These are phyloP conservation scores for Aproaerema taeniolella DNA, from an alignment of 2,888 invertebrate species.

Conservation along the genomic window DNA sequence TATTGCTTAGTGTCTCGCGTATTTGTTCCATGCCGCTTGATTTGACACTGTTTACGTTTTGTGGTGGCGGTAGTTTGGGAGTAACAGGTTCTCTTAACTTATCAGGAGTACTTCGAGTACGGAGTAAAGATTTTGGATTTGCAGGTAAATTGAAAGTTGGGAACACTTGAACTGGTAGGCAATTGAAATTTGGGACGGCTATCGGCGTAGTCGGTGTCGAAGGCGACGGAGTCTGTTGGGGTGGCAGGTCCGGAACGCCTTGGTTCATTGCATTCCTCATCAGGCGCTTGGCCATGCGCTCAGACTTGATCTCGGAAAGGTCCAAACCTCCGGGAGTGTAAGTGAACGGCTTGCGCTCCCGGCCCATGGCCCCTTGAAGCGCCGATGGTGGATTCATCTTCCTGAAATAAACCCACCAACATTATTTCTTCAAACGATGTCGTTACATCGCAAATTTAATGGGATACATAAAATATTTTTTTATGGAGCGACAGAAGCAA, in stretches of 20 bases:
- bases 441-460: slow-evolving; percentile 26
- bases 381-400: slow-evolving; percentile 87
- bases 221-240: slow-evolving; percentile 65
- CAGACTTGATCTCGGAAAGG: slow-evolving; percentile 92
- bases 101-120: slow-evolving; percentile 58
- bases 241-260: slow-evolving; percentile 82
- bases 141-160: slow-evolving; percentile 83
- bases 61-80: slow-evolving; percentile 25
- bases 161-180: slow-evolving; percentile 70
- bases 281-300: slow-evolving; percentile 89
- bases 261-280: slow-evolving; percentile 78
- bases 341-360: slow-evolving; percentile 96
- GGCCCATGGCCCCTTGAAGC: slow-evolving; percentile 92
- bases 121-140: slow-evolving; percentile 78
- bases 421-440: slow-evolving; percentile 30
- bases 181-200: slow-evolving; percentile 62
- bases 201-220: slow-evolving; percentile 66
- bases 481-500: slow-evolving; percentile 35
- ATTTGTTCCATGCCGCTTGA: slow-evolving; percentile 24
- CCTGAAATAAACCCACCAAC: slow-evolving; percentile 52
- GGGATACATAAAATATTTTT: slow-evolving; percentile 32
- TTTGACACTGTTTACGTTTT: slow-evolving; percentile 32
- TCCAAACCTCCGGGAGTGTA: slow-evolving; percentile 96
- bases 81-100: slow-evolving; percentile 36
- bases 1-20: slow-evolving; percentile 33